These are phyloP conservation scores for Clarias batrachus DNA, from an alignment of 2,113 vertebrate genomes.

Conservation along the genomic window DNA sequence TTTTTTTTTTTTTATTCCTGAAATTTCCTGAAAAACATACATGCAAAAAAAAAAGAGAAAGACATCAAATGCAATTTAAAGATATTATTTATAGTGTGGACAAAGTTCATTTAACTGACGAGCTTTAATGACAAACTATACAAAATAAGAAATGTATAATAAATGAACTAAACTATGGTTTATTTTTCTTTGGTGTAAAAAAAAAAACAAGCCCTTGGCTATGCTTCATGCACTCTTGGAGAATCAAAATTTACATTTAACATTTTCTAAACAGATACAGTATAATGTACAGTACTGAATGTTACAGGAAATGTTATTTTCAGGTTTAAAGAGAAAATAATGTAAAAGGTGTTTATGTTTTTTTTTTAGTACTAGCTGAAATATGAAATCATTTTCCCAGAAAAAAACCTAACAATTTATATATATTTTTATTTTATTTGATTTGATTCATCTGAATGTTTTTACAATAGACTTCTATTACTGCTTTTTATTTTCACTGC, in stretches of 20 bases:
- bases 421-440: not conserved
- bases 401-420: not conserved
- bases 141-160: not conserved
- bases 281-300: not conserved
- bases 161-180: not conserved
- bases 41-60: too few species aligned
- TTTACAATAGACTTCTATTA: not conserved
- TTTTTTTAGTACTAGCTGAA: not conserved
- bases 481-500: not conserved
- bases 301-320: not conserved
- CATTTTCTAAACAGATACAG: not conserved
- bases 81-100: not conserved
- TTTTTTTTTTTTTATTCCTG: too few species aligned
- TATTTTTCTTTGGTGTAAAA: not conserved
- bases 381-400: too few species aligned
- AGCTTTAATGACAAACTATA: not conserved
- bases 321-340: not conserved
- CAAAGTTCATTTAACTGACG: not conserved
- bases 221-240: not conserved
- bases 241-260: not conserved
- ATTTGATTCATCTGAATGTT: not conserved
- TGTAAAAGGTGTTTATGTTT: too few species aligned
- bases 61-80: too few species aligned
- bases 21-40: too few species aligned
- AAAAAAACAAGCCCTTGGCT: not conserved